Evolutionary conservation across 2,113 vertebrate genomes (phyloP).

Genomic region (Carollia perspicillata): DNA sequence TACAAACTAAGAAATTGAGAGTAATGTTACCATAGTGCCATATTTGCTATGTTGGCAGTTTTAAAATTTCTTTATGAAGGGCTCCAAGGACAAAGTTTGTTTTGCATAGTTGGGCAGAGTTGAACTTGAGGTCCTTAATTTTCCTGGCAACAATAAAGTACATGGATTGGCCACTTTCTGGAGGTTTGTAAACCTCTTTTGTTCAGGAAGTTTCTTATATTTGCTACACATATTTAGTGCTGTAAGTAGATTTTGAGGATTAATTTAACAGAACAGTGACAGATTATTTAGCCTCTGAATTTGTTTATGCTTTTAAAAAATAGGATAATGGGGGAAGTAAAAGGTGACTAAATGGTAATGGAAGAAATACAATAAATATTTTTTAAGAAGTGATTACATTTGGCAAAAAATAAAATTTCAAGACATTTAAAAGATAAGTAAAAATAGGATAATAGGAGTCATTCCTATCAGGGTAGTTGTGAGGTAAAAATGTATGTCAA

Average conservation of each 20-base stretch:
- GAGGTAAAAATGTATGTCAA: neutral
- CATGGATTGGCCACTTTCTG: neutral
- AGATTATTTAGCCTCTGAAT: neutral
- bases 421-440: neutral
- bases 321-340: neutral
- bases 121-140: conserved; percentile 1
- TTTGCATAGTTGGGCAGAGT: neutral
- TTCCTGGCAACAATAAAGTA: conserved; percentile 42
- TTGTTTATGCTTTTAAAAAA: conserved; percentile 28
- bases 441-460: neutral
- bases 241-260: conserved; percentile 10
- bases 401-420: too few relatives aligned
- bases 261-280: neutral
- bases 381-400: too few relatives aligned
- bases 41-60: conserved; percentile 28
- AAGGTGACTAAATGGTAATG: too few relatives aligned
- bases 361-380: too few relatives aligned
- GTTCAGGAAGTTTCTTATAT: neutral
- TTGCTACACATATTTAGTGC: neutral
- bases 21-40: neutral
- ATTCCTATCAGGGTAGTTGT: neutral
- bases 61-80: neutral
- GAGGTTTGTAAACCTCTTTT: neutral
- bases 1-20: conserved; percentile 19
- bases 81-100: conserved; percentile 27